Conservation (phyloP, 2,888 invertebrate genomes). For the Autographa gamma region DNA sequence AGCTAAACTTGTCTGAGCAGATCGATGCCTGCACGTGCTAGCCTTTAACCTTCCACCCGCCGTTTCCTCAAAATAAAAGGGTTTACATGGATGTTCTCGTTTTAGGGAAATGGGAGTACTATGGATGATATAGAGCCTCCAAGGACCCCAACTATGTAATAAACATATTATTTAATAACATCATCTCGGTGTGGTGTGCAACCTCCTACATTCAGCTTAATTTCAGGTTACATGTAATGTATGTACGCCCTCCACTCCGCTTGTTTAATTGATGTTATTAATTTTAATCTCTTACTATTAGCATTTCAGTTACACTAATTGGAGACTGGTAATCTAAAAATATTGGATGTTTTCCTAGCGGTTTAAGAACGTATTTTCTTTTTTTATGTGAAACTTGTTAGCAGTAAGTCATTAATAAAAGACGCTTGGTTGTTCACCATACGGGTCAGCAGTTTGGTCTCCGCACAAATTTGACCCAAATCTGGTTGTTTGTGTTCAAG, state of each 20-base stretch:
- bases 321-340: not conserved
- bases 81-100: not conserved
- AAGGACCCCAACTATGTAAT: not conserved
- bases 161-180: slow-evolving; percentile 10
- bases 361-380: not conserved
- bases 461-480: slow-evolving; percentile 1
- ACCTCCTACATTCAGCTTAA: slow-evolving; percentile 6
- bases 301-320: slow-evolving; percentile 1
- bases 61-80: not conserved
- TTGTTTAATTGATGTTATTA: slow-evolving; percentile 9
- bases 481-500: not conserved
- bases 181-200: slow-evolving; percentile 4
- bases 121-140: not conserved
- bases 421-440: not conserved
- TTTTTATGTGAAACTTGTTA: not conserved
- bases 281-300: slow-evolving; percentile 6
- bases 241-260: not conserved
- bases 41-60: not conserved
- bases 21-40: not conserved
- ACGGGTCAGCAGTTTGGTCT: not conserved
- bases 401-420: not conserved
- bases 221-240: slow-evolving; percentile 4
- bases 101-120: not conserved
- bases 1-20: not conserved
- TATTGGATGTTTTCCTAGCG: not conserved